A percentile compares a stretch with the other conserved stretches of the same genome.
phyloP scores from a whole-genome alignment of 2,113 vertebrate species.

The Platycercus adscitus region DNA sequence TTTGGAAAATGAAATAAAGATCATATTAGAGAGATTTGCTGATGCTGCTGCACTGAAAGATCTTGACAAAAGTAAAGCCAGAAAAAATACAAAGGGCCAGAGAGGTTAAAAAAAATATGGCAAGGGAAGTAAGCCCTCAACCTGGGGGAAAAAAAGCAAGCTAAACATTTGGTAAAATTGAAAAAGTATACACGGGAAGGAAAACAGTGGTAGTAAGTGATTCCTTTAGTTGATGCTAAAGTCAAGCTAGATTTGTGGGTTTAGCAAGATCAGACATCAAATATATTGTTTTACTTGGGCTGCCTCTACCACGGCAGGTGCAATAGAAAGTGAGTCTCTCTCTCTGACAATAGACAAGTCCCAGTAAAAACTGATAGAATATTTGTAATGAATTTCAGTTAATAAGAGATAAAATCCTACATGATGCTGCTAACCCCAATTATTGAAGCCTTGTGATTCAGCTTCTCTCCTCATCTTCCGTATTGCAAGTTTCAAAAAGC shows the following conservation, averaged over 20 bases:
- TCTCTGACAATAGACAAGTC: not conserved
- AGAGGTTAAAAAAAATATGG: slow-evolving; percentile 24
- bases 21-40: slow-evolving; percentile 31
- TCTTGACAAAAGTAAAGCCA: slow-evolving; percentile 28
- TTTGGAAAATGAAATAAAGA: slow-evolving; percentile 29
- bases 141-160: not conserved
- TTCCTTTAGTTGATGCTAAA: not conserved
- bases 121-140: not conserved
- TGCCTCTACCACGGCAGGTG: not conserved
- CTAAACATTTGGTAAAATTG: not conserved
- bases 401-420: not conserved
- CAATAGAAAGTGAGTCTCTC: not conserved
- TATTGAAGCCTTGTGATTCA: not conserved
- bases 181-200: not conserved
- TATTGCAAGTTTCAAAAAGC: not conserved
- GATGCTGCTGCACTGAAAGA: slow-evolving; percentile 5
- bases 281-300: not conserved
- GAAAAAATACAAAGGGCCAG: not conserved
- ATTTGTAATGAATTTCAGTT: not conserved
- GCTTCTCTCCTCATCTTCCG: not conserved
- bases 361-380: not conserved
- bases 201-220: not conserved
- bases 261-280: not conserved
- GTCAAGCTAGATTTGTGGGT: not conserved
- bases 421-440: not conserved